These are phyloP conservation scores for Pinna nobilis DNA, from an alignment of 1,140 invertebrate genomes.

Conservation along the genomic window DNA sequence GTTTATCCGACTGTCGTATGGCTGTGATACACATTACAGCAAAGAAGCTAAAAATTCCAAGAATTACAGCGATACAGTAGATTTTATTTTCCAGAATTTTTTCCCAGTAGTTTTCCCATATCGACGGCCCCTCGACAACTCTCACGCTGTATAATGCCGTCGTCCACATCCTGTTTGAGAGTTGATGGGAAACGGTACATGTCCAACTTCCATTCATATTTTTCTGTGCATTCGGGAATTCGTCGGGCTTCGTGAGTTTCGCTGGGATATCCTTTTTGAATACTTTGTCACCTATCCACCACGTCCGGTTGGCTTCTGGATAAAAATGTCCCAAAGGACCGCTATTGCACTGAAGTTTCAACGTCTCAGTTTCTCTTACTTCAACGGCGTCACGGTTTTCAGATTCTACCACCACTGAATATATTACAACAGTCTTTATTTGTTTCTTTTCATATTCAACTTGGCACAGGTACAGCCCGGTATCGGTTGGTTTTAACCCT, in stretches of 20 bases:
- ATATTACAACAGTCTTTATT: constrained; percentile 3
- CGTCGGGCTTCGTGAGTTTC: neutral
- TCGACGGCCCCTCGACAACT: too few relatives aligned
- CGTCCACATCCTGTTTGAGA: neutral
- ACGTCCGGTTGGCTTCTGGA: neutral
- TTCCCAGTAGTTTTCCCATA: too few relatives aligned
- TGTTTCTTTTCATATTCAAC: constrained; percentile 6
- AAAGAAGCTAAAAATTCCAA: too few relatives aligned
- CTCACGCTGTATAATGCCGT: neutral
- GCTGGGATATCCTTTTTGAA: neutral
- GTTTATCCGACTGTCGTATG: too few relatives aligned
- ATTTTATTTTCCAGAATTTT: too few relatives aligned
- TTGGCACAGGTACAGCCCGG: constrained; percentile 9
- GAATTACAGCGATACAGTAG: too few relatives aligned
- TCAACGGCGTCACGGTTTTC: neutral
- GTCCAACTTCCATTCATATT: neutral
- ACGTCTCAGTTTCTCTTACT: neutral
- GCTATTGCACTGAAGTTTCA: constrained; percentile 2
- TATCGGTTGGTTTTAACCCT: constrained; percentile 10
- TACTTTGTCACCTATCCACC: neutral
- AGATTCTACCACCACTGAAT: neutral
- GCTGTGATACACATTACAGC: too few relatives aligned
- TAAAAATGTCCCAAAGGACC: neutral
- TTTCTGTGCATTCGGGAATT: neutral
- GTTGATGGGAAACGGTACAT: neutral